Conservation (phyloP, 1,140 invertebrate genomes). For the Lepidurus arcticus region DNA sequence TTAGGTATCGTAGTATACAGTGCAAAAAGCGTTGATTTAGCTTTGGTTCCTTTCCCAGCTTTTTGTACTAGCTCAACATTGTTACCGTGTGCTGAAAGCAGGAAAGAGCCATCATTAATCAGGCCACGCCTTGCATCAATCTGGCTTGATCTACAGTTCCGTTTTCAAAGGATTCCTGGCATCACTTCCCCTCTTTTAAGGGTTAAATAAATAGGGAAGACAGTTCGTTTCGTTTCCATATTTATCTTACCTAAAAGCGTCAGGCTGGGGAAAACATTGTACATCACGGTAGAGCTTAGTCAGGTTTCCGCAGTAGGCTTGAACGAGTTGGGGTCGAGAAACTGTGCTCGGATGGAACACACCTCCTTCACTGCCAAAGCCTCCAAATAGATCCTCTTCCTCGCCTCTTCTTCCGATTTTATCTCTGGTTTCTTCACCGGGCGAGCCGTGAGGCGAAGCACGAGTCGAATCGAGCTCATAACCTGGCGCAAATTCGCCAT, state of each 20-base stretch:
- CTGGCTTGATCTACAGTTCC: not conserved
- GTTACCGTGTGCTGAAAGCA: not conserved
- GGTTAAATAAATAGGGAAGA: not conserved
- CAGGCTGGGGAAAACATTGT: slow-evolving; percentile 67
- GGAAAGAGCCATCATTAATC: slow-evolving; percentile 5
- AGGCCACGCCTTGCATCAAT: not conserved
- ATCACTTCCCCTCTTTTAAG: not conserved
- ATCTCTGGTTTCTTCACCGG: not conserved
- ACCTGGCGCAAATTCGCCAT: not conserved
- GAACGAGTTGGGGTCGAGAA: slow-evolving; percentile 36
- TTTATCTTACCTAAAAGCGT: slow-evolving; percentile 61
- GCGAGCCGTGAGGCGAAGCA: not conserved
- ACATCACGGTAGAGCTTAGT: slow-evolving; percentile 51
- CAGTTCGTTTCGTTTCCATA: not conserved
- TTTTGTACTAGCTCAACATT: not conserved
- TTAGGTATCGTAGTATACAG: not conserved
- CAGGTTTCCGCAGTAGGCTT: slow-evolving; percentile 53
- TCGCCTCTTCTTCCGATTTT: not conserved
- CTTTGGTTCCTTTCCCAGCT: too few relatives aligned
- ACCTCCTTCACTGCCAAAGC: slow-evolving; percentile 34
- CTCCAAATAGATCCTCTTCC: not conserved
- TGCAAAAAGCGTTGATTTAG: not conserved
- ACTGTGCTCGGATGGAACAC: slow-evolving; percentile 37
- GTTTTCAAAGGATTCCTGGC: not conserved
- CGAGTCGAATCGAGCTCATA: not conserved